Evolutionary conservation across 2,113 vertebrate species (phyloP), one percentile per base, ranked within the genome.

Genomic region (Procavia capensis): DNA sequence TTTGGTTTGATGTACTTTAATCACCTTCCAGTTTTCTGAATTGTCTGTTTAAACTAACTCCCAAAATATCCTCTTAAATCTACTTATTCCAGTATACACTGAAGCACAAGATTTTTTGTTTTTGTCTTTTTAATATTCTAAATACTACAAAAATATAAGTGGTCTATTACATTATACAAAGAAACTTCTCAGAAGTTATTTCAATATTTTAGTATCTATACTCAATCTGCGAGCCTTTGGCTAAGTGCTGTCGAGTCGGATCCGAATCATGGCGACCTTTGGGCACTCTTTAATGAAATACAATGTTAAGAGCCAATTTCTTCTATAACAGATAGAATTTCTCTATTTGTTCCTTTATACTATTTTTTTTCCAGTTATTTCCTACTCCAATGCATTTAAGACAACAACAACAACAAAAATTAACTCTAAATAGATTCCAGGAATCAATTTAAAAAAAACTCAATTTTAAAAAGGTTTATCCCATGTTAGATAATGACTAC

Each of bases 401-500:
- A n/a, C n/a, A n/a, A n/a, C n/a, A n/a, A n/a, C n/a, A n/a, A n/a
- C n/a, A n/a, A n/a, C n/a, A 88, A 63, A 85, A 78, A 85, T 96
- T 36, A 87, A 95, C 41, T 96, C 87, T 96, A 66, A 91, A 74
- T 31, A 96, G 24, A 83, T 90, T 86, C 74, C 25, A 80, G 36
- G 76, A 92, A 88, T 17, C 76, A 93, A 92, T 84, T n/a, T n/a
- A 29, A 85, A 43, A 90, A 82, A 88, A 85, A n/a, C 24, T 13
- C 45, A 93, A 81, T 82, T 88, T 82, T 59, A 85, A 91, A 88
- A 91, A 94, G 39, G 74, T 47, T 80, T 84, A 54, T 57, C 41
- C 47, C 20, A 82, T 72, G 59, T 39, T 95, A 92, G 29, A 43
- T 72, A 92, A 90, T 36, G 94, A 87, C 27, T 61, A 9, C 75